Evolutionary conservation across 1,140 invertebrate species (phyloP), one percentile per base, ranked within the genome.

Genomic region (Aleiodes sp.): DNA sequence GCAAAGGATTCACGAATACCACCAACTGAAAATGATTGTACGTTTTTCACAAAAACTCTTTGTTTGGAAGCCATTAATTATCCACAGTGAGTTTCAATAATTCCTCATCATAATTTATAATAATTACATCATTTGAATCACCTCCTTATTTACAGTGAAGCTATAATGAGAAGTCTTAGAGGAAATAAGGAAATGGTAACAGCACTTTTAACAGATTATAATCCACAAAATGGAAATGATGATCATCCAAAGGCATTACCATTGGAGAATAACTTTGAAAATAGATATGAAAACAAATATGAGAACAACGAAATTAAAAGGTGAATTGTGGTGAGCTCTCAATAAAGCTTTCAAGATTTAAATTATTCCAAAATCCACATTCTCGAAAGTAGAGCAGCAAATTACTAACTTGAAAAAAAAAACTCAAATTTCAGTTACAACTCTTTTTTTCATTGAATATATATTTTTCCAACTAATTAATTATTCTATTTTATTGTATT

Each of bases 51-150:
- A 0, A 91, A 91, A 75, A 91, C 90, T 4, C 87, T 95, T 70
- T 95, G 93, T 82, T 85, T 94, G 29, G 89, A 92, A 72, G 88
- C 90, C 46, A 87, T 89, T 9, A 90, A 94, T 79, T 94, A 95
- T 85, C 94, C 93, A 56, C 89, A 90, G 93, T 94, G 87, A 90
- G 90, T 87, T n/a, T n/a, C n/a, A n/a, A n/a, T n/a, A n/a, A n/a
- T n/a, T n/a, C n/a, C n/a, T n/a, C n/a, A n/a, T 28, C 14, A 35
- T 35, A 24, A 21, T 24, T 52, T 52, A 21, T 16, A 21, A 52
- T 14, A 21, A 16, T 52, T 52, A 66, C 8, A 29, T 26, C 0
- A 19, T 28, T 39, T 26, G 14, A 10, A 59, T 39, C 8, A 39
- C 9, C 9, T 33, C 12, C 12, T 8, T 33, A 52, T 59, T 86